Evolutionary conservation across 2,888 invertebrate species (phyloP).

Genomic region (Bellardia pandia): DNA sequence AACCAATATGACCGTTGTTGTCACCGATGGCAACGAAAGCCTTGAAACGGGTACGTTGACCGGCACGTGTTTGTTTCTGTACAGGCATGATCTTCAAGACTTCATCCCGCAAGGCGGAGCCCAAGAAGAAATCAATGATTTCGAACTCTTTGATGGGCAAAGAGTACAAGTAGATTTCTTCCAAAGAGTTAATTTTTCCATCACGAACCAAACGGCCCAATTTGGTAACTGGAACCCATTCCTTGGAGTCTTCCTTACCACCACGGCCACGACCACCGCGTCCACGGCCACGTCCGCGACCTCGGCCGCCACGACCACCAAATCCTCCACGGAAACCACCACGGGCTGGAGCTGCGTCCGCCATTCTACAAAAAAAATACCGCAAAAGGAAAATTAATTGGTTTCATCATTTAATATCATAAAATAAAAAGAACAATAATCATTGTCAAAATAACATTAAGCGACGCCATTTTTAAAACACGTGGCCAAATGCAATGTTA

Average conservation of each 20-base stretch:
- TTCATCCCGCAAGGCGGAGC: constrained; percentile 96
- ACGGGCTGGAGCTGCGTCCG: constrained; percentile 99
- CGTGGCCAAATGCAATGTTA: no score
- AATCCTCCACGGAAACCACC: constrained; percentile 96
- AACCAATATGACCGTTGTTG: constrained; percentile 98
- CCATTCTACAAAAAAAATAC: constrained; percentile 90
- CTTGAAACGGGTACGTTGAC: constrained; percentile 99
- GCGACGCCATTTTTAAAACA: no score
- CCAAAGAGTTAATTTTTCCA: constrained; percentile 96
- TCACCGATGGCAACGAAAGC: constrained; percentile 98
- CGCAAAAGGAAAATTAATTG: no score
- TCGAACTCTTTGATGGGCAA: constrained; percentile 99
- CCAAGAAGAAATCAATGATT: constrained; percentile 99
- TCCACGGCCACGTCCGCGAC: constrained; percentile 91
- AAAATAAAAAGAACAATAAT: no score
- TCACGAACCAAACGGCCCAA: constrained; percentile 98
- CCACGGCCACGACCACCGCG: constrained; percentile 84
- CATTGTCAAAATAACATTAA: no score
- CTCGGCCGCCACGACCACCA: constrained; percentile 91
- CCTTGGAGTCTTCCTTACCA: constrained; percentile 96
- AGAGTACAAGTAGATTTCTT: constrained; percentile 99
- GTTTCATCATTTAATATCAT: no score
- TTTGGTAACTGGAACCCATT: constrained; percentile 99
- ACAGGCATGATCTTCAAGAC: constrained; percentile 99
- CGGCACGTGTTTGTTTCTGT: constrained; percentile 99